phyloP scores from a whole-genome alignment of 2,113 vertebrate species.

The Pungitius pungitius region DNA sequence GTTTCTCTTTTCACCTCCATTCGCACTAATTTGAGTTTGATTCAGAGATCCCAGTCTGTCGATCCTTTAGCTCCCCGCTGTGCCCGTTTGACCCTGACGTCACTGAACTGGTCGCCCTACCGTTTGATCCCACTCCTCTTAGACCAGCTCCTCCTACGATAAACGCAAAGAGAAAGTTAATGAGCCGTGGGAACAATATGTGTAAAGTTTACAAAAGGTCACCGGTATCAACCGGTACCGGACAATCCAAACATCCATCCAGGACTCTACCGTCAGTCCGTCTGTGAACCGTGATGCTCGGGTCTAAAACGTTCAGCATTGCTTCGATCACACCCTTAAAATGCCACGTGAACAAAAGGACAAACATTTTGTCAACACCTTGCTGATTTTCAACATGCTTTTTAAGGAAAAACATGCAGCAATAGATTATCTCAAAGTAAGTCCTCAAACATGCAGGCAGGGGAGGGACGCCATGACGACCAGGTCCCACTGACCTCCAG shows the following conservation, averaged over 20 bases:
- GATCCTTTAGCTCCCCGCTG: conserved; percentile 45
- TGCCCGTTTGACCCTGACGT: conserved; percentile 66
- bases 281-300: neutral
- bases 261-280: neutral
- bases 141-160: conserved; percentile 6
- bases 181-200: neutral
- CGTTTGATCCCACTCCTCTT: conserved; percentile 24
- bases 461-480: neutral
- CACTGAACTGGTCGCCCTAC: conserved; percentile 27
- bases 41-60: conserved; percentile 20
- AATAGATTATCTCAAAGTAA: neutral
- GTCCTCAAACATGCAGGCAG: neutral
- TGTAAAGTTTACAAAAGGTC: rapidly evolving
- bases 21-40: conserved; percentile 9
- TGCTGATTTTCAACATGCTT: neutral
- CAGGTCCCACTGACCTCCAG: conserved; percentile 43
- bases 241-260: no score
- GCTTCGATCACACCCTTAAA: neutral
- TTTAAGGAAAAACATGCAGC: neutral
- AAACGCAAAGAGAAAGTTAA: neutral
- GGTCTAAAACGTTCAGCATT: neutral
- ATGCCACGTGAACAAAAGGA: neutral
- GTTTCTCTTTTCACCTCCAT: neutral
- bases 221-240: neutral
- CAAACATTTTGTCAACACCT: neutral